phyloP scores from a whole-genome alignment of 2,888 invertebrate species.

The Polydrusus cervinus region DNA sequence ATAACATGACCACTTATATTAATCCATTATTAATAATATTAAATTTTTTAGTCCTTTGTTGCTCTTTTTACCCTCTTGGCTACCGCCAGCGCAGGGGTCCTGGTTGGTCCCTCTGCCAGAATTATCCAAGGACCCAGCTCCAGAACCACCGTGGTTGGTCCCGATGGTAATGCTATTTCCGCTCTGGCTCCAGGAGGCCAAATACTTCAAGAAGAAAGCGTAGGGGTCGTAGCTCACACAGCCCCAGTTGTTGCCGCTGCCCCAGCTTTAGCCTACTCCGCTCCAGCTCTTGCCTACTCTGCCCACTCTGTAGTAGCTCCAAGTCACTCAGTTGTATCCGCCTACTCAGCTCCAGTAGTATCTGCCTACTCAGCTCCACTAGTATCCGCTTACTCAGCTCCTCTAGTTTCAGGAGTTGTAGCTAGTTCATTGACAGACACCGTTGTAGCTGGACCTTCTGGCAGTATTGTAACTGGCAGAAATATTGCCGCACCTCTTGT shows the following conservation, averaged over 20 bases:
- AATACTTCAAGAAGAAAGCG: conserved; percentile 57
- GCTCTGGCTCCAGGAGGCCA: conserved; percentile 59
- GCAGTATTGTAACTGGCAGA: conserved; percentile 58
- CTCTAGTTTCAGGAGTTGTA: too few species aligned
- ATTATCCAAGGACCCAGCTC: conserved; percentile 60
- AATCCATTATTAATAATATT: too few species aligned
- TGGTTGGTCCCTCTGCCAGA: conserved; percentile 48
- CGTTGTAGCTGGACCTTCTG: conserved; percentile 62
- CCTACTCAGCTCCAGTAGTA: conserved; percentile 44
- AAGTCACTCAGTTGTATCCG: conserved; percentile 42
- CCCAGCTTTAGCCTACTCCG: conserved; percentile 34
- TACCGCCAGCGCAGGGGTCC: conserved; percentile 54
- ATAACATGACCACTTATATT: too few species aligned
- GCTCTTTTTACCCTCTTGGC: conserved; percentile 57
- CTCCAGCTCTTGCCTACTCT: conserved; percentile 39
- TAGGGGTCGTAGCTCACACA: conserved; percentile 55
- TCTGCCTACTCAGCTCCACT: conserved; percentile 46
- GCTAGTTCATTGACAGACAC: too few species aligned
- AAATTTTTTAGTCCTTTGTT: conserved; percentile 18
- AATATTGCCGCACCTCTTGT: conserved; percentile 50
- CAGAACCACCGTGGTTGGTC: conserved; percentile 58
- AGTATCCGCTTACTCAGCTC: too few species aligned
- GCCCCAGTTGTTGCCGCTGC: conserved; percentile 48
- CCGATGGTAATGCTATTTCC: conserved; percentile 60
- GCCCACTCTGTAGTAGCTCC: conserved; percentile 22